Percentiles rank a stretch among this genome's conserved stretches.
Conservation (phyloP, 2,113 vertebrate species). For the Alethe castanea region DNA sequence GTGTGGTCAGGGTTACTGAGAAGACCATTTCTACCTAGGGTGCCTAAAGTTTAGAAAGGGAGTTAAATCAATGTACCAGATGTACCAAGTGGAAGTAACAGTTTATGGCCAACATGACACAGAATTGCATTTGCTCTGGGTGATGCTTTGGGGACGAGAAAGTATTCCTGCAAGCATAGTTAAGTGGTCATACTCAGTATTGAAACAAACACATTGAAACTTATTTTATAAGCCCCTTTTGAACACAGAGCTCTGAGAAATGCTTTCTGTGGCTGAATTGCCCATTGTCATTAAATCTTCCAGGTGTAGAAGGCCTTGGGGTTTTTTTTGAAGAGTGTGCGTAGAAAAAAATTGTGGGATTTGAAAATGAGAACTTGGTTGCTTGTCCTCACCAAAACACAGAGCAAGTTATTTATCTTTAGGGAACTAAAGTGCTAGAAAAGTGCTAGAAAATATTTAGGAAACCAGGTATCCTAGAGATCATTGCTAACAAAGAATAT, state of each 20-base stretch:
- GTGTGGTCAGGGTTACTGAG: background rate
- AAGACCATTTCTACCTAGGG: background rate
- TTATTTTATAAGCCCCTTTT: background rate
- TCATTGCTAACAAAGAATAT: background rate
- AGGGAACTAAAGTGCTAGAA: background rate
- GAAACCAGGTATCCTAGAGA: background rate
- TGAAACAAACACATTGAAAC: background rate
- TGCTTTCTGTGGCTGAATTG: background rate
- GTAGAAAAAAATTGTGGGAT: background rate
- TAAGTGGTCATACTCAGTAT: background rate
- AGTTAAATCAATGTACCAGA: background rate
- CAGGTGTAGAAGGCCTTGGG: background rate
- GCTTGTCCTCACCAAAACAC: background rate
- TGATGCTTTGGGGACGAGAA: background rate
- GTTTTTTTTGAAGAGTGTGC: background rate
- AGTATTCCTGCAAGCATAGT: fast-evolving
- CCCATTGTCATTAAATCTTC: background rate
- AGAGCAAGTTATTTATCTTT: background rate
- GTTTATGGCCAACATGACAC: background rate
- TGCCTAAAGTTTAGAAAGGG: background rate
- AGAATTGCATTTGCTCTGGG: background rate
- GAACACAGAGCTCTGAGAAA: background rate
- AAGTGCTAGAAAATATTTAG: background rate
- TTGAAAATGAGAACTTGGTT: background rate
- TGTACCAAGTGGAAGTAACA: background rate